Percentiles rank a stretch among this genome's conserved stretches.
phyloP scores from a whole-genome alignment of 2,113 vertebrate genomes.

The Alectura lathami region DNA sequence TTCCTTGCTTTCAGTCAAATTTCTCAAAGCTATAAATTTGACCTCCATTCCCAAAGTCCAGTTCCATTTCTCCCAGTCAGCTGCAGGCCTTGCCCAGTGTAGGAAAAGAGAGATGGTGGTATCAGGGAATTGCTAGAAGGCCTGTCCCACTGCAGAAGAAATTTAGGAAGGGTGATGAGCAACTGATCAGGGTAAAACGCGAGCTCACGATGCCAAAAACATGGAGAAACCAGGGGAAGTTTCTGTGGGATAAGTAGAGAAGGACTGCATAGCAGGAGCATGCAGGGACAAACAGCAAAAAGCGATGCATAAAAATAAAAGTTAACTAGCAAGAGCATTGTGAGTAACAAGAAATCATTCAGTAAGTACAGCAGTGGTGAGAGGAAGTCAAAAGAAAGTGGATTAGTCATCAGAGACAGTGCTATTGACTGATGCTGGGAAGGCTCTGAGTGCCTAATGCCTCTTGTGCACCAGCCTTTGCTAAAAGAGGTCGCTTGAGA shows the following conservation, averaged over 20 bases:
- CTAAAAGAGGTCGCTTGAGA: background rate
- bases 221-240: background rate
- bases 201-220: background rate
- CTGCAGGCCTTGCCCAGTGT: background rate
- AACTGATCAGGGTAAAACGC: fast-evolving
- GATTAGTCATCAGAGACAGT: slow-evolving; percentile 21
- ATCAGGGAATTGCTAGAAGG: background rate
- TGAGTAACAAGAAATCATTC: background rate
- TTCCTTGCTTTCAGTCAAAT: background rate
- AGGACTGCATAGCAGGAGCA: background rate
- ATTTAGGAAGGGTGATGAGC: background rate
- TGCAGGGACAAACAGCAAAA: background rate
- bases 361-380: background rate
- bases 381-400: background rate
- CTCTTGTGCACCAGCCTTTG: background rate
- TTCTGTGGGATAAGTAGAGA: background rate
- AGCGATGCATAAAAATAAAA: background rate
- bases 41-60: background rate
- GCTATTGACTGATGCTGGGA: background rate
- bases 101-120: background rate
- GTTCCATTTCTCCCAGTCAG: background rate
- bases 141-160: background rate
- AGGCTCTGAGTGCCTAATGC: background rate
- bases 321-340: background rate
- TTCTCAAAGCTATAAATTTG: background rate